These are phyloP conservation scores for Gonocerus acuteangulatus DNA, from an alignment of 2,888 invertebrate genomes.

Conservation along the genomic window DNA sequence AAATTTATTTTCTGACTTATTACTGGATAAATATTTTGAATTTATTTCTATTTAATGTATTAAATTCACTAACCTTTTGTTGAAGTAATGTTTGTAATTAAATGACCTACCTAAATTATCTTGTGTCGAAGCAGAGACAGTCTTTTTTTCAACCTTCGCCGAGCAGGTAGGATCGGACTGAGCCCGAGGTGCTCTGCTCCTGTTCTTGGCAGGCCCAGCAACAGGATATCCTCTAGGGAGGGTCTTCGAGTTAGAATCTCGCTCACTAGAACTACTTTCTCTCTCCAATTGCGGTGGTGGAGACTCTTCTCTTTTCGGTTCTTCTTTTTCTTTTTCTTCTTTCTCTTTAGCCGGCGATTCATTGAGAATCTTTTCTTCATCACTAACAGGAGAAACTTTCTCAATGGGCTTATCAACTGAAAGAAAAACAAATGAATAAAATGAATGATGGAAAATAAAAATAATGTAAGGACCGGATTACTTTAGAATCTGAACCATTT, in stretches of 20 bases:
- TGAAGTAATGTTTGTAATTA: no score
- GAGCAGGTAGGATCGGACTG: slow-evolving; percentile 39
- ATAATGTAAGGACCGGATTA: no score
- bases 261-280: background rate
- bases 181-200: slow-evolving; percentile 38
- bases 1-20: no score
- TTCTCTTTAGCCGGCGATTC: background rate
- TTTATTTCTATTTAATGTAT: no score
- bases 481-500: no score
- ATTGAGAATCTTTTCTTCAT: slow-evolving; percentile 9
- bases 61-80: no score
- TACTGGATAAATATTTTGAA: no score
- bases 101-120: slow-evolving; percentile 34
- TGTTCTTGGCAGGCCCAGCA: slow-evolving; percentile 40
- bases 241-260: slow-evolving; percentile 30
- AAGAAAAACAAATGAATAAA: background rate
- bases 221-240: slow-evolving; percentile 37
- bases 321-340: slow-evolving; percentile 21
- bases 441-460: no score
- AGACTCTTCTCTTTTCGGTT: slow-evolving; percentile 7
- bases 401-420: slow-evolving; percentile 16
- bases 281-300: background rate
- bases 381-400: slow-evolving; percentile 25
- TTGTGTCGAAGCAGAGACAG: slow-evolving; percentile 34
- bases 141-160: slow-evolving; percentile 34